These are phyloP conservation scores for Capricornis sumatraensis DNA, from an alignment of 2,113 vertebrate species.

Conservation along the genomic window DNA sequence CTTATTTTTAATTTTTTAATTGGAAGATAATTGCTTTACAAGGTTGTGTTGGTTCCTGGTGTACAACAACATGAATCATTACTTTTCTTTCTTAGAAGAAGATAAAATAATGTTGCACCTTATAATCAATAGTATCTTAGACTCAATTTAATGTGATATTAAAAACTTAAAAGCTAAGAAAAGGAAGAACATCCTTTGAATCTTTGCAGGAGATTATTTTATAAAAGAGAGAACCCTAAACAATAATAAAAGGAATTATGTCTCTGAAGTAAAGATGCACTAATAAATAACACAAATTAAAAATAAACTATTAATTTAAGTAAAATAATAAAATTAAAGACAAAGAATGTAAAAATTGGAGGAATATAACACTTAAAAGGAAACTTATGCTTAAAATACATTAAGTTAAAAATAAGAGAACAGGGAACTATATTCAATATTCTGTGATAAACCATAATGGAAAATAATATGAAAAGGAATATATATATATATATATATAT, in stretches of 20 bases:
- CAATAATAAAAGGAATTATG: conserved; percentile 14
- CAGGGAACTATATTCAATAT: background rate
- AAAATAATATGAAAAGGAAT: background rate
- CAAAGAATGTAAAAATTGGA: background rate
- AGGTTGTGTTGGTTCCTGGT: background rate
- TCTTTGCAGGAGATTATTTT: background rate
- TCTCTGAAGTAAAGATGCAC: background rate
- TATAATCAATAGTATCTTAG: conserved; percentile 17
- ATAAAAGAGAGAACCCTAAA: background rate
- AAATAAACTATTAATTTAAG: background rate
- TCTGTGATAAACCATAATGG: background rate
- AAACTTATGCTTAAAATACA: background rate
- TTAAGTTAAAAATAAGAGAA: background rate
- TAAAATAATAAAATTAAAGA: conserved; percentile 7
- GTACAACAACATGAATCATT: background rate
- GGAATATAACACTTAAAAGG: background rate
- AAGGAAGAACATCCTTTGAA: background rate
- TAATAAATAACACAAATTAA: background rate
- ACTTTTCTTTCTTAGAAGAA: background rate
- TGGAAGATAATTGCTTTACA: background rate
- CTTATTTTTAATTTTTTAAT: background rate
- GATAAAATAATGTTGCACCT: background rate
- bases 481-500: background rate
- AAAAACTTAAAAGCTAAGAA: background rate
- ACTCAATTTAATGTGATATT: conserved; percentile 27